phyloP scores from a whole-genome alignment of 2,113 vertebrate genomes.

The Paradisaea rubra region DNA sequence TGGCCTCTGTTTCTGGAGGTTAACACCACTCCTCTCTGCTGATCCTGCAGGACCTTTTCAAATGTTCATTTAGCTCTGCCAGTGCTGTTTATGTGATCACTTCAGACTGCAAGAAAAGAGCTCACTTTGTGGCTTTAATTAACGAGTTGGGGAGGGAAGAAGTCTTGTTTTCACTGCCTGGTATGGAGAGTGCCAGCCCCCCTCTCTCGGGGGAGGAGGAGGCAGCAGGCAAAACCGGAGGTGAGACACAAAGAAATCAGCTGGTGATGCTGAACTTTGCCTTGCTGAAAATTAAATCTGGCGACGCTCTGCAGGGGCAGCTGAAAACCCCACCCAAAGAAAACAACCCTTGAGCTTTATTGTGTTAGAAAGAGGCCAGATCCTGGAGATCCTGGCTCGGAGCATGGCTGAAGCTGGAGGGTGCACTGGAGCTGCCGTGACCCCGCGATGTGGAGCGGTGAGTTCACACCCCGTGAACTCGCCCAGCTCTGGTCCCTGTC shows the following conservation, averaged over 20 bases:
- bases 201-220: neutral
- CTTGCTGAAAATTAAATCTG: neutral
- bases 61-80: neutral
- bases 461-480: accelerated
- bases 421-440: accelerated
- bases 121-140: neutral
- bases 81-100: neutral
- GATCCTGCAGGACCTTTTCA: neutral
- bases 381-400: neutral
- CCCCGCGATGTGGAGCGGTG: accelerated
- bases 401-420: neutral
- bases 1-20: neutral
- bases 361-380: neutral
- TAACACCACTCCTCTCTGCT: neutral
- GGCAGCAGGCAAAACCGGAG: neutral
- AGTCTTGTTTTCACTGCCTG: neutral
- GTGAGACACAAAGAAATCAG: neutral
- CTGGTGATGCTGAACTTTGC: neutral
- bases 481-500: too few species aligned
- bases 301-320: accelerated
- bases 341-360: neutral
- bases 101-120: neutral
- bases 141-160: neutral
- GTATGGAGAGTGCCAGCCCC: neutral
- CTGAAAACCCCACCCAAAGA: neutral